These are phyloP conservation scores for Vulpes vulpes DNA, from an alignment of 2,113 vertebrate species.

Conservation along the genomic window DNA sequence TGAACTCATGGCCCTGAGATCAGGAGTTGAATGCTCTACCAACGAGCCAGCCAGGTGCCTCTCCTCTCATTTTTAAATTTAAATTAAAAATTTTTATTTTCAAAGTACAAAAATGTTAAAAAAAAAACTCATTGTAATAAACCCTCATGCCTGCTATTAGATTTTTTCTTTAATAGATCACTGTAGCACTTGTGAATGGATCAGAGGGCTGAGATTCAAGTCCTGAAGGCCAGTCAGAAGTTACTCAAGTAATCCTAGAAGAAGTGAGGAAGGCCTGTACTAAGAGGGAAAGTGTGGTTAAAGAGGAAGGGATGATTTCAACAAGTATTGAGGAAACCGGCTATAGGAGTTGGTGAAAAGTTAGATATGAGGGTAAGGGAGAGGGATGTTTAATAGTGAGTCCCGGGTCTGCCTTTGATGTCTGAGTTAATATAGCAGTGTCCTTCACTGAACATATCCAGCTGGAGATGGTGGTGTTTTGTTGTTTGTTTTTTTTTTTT, in stretches of 20 bases:
- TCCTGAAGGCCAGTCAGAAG: background rate
- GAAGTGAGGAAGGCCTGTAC: background rate
- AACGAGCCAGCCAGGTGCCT: background rate
- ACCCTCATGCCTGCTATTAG: background rate
- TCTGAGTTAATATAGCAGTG: background rate
- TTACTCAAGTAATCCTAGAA: conserved; percentile 12
- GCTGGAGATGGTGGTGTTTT: background rate
- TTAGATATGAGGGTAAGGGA: background rate
- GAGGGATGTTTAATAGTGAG: background rate
- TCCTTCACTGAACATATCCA: background rate
- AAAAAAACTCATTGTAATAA: background rate
- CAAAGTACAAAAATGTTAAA: background rate
- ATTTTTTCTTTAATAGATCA: conserved; percentile 50
- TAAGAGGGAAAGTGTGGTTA: background rate
- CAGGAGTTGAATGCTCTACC: background rate
- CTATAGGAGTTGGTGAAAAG: background rate
- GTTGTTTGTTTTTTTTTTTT: background rate
- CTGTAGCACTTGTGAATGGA: background rate
- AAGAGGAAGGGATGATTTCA: background rate
- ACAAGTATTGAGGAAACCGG: background rate
- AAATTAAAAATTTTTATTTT: conserved; percentile 3
- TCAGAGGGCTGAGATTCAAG: conserved; percentile 12
- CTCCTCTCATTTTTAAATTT: background rate
- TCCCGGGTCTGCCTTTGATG: background rate
- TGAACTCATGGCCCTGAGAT: background rate